These are phyloP conservation scores for Caenorhabditis zanzibari DNA, from an alignment of 2,888 invertebrate species.

Conservation along the genomic window DNA sequence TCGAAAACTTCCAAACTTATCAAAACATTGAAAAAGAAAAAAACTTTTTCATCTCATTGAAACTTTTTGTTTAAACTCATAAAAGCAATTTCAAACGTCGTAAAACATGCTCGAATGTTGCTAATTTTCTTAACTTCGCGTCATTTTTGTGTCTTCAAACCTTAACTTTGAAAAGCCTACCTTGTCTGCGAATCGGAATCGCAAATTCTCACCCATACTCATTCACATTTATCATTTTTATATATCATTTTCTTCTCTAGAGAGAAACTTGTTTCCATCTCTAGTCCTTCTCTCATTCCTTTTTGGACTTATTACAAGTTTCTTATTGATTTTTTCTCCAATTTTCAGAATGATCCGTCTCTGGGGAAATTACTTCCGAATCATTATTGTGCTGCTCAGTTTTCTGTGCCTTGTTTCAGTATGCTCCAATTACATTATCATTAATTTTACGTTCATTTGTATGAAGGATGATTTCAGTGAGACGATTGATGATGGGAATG, in stretches of 20 bases:
- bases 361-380: constrained; percentile 66
- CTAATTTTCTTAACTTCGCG: too few relatives aligned
- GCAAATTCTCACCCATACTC: constrained; percentile 24
- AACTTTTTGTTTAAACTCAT: too few relatives aligned
- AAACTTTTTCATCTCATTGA: too few relatives aligned
- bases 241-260: neutral
- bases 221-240: constrained; percentile 28
- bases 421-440: constrained; percentile 74
- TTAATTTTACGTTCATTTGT: constrained; percentile 78
- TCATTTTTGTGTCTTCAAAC: neutral
- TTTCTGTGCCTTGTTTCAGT: constrained; percentile 74
- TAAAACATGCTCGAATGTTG: too few relatives aligned
- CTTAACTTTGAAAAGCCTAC: neutral
- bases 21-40: too few relatives aligned
- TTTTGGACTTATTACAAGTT: neutral
- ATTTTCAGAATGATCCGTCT: constrained; percentile 18
- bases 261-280: constrained; percentile 19
- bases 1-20: too few relatives aligned
- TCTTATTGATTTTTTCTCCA: constrained; percentile 6
- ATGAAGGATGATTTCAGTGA: constrained; percentile 69
- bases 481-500: constrained; percentile 48
- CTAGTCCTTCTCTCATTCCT: constrained; percentile 1
- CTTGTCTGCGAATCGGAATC: neutral
- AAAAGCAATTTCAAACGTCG: too few relatives aligned
- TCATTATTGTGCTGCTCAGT: constrained; percentile 64